Evolutionary conservation across 2,797 vertebrate species (phyloP).

Genomic region (Coregonus suidteri): DNA sequence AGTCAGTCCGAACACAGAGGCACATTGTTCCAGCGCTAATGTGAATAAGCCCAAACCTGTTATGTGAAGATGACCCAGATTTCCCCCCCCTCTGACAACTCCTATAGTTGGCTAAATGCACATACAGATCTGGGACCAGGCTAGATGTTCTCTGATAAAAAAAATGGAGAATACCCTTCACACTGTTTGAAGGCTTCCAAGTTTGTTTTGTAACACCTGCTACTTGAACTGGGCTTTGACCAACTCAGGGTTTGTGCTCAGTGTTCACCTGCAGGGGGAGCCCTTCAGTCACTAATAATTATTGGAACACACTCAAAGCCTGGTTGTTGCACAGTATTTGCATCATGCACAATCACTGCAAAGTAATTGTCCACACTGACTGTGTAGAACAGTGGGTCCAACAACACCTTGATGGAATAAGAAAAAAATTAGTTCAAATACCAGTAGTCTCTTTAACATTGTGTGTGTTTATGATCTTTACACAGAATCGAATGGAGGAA

Average conservation of each 20-base stretch:
- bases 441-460: slow-evolving; percentile 8
- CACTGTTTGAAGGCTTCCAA: background rate
- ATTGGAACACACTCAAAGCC: background rate
- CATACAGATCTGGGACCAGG: background rate
- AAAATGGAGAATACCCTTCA: background rate
- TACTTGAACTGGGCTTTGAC: slow-evolving; percentile 16
- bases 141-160: background rate
- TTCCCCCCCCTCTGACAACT: background rate
- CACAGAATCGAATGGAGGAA: slow-evolving; percentile 78
- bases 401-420: background rate
- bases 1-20: slow-evolving; percentile 19
- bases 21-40: slow-evolving; percentile 40
- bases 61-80: slow-evolving; percentile 50
- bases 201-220: background rate
- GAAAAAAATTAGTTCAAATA: slow-evolving; percentile 11
- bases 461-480: background rate
- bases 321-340: slow-evolving; percentile 48
- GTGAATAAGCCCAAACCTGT: slow-evolving; percentile 44
- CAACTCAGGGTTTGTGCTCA: slow-evolving; percentile 36
- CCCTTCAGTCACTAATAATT: slow-evolving; percentile 59
- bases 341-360: slow-evolving; percentile 39
- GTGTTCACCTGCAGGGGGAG: slow-evolving; percentile 69
- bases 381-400: slow-evolving; percentile 4
- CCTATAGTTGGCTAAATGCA: background rate
- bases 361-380: background rate